Percentiles rank a stretch among this genome's conserved stretches.
These are phyloP conservation scores for Rotaria socialis DNA, from an alignment of 2,888 invertebrate genomes.

Conservation along the genomic window DNA sequence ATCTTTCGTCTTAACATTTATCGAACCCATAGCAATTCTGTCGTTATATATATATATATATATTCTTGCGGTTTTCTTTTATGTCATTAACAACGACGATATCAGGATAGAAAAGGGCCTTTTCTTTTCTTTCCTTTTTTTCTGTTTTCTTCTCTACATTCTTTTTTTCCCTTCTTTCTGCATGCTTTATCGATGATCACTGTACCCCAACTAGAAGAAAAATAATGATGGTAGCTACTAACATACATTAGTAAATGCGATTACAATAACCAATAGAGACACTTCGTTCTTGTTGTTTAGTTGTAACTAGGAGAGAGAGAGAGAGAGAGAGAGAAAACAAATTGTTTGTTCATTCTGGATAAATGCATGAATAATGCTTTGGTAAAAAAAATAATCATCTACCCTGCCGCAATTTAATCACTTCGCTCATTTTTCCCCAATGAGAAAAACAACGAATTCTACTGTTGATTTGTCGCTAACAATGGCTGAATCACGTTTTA, in stretches of 20 bases:
- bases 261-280: not conserved
- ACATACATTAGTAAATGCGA: not conserved
- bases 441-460: not conserved
- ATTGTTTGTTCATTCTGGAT: not conserved
- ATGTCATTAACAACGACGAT: not conserved
- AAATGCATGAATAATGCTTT: not conserved
- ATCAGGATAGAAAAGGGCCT: not conserved
- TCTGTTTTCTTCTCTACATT: not conserved
- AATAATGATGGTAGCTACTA: constrained; percentile 8
- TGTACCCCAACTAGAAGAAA: not conserved
- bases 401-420: not conserved
- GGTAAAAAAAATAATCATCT: not conserved
- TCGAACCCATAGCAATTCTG: not conserved
- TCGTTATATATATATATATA: constrained; percentile 6
- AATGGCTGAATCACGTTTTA: not conserved
- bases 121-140: not conserved
- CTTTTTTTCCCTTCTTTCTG: not conserved
- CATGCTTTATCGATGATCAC: not conserved
- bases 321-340: not conserved
- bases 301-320: not conserved
- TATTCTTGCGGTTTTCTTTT: not conserved
- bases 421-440: not conserved
- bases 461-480: not conserved
- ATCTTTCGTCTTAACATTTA: not conserved
- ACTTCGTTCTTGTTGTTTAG: not conserved